Base-by-base conservation (phyloP, 2,888 invertebrate genomes). In the Ornithoptera alexandrae region DNA sequence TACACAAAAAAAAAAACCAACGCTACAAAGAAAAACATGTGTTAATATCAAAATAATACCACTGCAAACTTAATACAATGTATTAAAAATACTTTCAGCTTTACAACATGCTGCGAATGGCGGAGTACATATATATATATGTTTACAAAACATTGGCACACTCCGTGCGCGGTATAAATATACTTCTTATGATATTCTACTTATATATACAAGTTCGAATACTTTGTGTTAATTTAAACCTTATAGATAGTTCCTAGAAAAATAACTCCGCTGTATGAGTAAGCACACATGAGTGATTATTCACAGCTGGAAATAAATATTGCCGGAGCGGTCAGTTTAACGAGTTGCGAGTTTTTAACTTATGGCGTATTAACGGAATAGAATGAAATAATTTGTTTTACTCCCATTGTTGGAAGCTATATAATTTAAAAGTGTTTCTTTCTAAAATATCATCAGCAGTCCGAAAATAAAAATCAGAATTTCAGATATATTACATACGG, bases 251-350 rank as follows among this genome's bases (percentile, higher is more conserved):
- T 57, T 57, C n/a, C 20, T 20, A 57, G 57, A 57, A 57, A 57
- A 57, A 61, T 61, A 30, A 66, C 30, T n/a, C 66, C 60, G 60
- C 18, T 20, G 50, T 50, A 59, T 46, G 50, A 62, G 20, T 50
- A 72, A 74, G 74, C 75, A 77, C 78, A 74, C 30, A 30, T 77
- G 70, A 71, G 79, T 81, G 80, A 83, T 76, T 81, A 80, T 80
- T 60, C 75, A 79, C 75, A 74, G 79, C 79, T 78, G 70, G 79
- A 83, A 85, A 84, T 86, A 83, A 78, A 78, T 70, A 78, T 79
- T 76, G 75, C 75, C 75, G 75, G 74, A 75, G 69, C 68, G 68
- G 62, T 72, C 57, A 20, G 57, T 50, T 18, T 17, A 50, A 50
- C 15, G 50, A 30, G 50, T 20, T 20, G 20, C n/a, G 20, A 57